A percentile compares a stretch with the other conserved stretches of the same genome.
These are phyloP conservation scores for Sclerodermus sp. DNA, from an alignment of 2,888 invertebrate genomes.

Conservation along the genomic window DNA sequence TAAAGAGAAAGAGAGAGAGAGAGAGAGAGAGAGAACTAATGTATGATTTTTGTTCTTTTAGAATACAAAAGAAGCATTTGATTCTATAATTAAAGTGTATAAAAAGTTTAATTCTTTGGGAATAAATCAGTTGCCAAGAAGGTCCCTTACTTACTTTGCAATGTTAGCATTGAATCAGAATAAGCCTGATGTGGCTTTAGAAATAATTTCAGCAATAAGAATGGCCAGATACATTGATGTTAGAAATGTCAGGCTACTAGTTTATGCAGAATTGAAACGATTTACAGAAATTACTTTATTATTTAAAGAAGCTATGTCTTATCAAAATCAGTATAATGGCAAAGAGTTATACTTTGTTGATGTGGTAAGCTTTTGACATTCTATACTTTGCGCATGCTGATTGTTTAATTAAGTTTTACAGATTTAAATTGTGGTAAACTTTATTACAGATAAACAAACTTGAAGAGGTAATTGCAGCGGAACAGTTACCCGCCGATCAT, in stretches of 20 bases:
- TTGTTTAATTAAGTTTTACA: background rate
- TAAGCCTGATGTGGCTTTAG: slow-evolving; percentile 68
- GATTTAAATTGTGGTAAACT: slow-evolving; percentile 2
- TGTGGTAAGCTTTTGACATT: slow-evolving; percentile 61
- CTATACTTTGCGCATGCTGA: background rate
- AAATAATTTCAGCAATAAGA: slow-evolving; percentile 61
- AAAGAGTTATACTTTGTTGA: slow-evolving; percentile 68
- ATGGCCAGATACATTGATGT: slow-evolving; percentile 69
- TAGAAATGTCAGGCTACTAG: slow-evolving; percentile 71
- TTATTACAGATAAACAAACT: slow-evolving; percentile 61
- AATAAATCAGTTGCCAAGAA: slow-evolving; percentile 62
- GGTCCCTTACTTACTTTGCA: slow-evolving; percentile 67
- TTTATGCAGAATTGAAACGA: slow-evolving; percentile 65
- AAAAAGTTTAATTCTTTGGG: slow-evolving; percentile 57
- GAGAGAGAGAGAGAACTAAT: background rate
- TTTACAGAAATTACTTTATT: slow-evolving; percentile 68
- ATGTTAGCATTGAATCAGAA: slow-evolving; percentile 71
- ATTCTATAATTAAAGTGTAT: slow-evolving; percentile 68
- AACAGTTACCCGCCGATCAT: slow-evolving; percentile 60
- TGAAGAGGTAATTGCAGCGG: slow-evolving; percentile 58
- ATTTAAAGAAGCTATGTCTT: slow-evolving; percentile 62
- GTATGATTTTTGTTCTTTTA: slow-evolving; percentile 49
- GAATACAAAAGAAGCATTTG: slow-evolving; percentile 71
- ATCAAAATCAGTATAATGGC: slow-evolving; percentile 60
- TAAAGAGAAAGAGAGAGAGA: background rate